Evolutionary conservation across 2,113 vertebrate genomes (phyloP), one percentile per base, ranked within the genome.

Genomic region (Theristicus caerulescens): DNA sequence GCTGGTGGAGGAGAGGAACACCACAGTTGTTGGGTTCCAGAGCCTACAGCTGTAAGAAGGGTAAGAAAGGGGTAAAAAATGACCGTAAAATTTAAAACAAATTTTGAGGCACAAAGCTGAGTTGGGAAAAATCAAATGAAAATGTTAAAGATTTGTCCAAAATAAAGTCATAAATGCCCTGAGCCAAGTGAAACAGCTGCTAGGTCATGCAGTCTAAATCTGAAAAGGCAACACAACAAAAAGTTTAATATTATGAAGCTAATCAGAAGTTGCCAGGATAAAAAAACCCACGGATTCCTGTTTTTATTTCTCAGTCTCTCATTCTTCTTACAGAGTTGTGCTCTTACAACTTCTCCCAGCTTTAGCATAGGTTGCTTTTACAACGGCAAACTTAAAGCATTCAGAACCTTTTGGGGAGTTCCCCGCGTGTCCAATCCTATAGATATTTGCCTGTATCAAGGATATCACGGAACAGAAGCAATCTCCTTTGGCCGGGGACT

Each of bases 31-130:
- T 94, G 78, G 40, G 58, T 93, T 98, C 96, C 97, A 97, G 96
- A 96, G 58, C 58, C 94, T 97, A 93, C 97, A 98, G 97, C 97
- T 98, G 97, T 96, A 98, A 94, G 90, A 88, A 86, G 54, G 59
- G 77, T 80, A 96, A 88, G 91, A 71, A 89, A 61, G 16, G 25
- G 51, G 9, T 1, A 29, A 86, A 89, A 94, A 89, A 91, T 32
- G 82, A 98, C 97, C 82, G 51, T 98, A 98, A 98, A 98, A 98
- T 98, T 97, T 97, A 98, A 98, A 98, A 98, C 98, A 98, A 98
- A 98, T 98, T 98, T 97, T 97, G 94, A 98, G 92, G 88, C 94
- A 93, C 86, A 94, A 95, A 96, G 95, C 90, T 25, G 85, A 97
- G 96, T 98, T 98, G 96, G 97, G 96, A 97, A 98, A 98, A 98